Conservation (phyloP, 2,797 vertebrate species). For the Apogon hyalosoma region DNA sequence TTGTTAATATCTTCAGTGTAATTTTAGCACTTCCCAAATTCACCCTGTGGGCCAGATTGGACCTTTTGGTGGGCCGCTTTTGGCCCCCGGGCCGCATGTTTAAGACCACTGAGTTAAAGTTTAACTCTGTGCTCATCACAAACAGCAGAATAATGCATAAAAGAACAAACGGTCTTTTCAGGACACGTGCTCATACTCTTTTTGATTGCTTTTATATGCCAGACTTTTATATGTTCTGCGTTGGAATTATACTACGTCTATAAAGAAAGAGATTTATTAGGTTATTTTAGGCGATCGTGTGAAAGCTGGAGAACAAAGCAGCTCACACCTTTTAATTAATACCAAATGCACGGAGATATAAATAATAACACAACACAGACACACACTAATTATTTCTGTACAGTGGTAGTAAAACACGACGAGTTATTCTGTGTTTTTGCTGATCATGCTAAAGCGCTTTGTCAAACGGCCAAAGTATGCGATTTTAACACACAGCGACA, state of each 20-base stretch:
- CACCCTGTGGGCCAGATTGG: no score
- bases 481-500: constrained; percentile 33
- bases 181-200: not conserved
- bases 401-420: no score
- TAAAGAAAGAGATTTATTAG: not conserved
- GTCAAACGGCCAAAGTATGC: constrained; percentile 15
- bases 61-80: no score
- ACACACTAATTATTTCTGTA: not conserved
- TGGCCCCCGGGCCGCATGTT: no score
- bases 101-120: no score
- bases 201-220: no score
- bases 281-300: not conserved
- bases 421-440: not conserved
- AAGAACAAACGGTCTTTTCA: no score
- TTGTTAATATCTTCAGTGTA: no score
- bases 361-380: constrained; percentile 2
- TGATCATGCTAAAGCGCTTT: not conserved
- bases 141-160: no score
- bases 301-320: constrained; percentile 6
- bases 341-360: constrained; percentile 6
- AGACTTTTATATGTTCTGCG: not conserved
- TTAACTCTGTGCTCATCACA: no score
- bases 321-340: constrained; percentile 35
- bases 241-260: constrained; percentile 1
- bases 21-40: no score